phyloP scores from a whole-genome alignment of 2,113 vertebrate species.

The Xyliphius kryptos region DNA sequence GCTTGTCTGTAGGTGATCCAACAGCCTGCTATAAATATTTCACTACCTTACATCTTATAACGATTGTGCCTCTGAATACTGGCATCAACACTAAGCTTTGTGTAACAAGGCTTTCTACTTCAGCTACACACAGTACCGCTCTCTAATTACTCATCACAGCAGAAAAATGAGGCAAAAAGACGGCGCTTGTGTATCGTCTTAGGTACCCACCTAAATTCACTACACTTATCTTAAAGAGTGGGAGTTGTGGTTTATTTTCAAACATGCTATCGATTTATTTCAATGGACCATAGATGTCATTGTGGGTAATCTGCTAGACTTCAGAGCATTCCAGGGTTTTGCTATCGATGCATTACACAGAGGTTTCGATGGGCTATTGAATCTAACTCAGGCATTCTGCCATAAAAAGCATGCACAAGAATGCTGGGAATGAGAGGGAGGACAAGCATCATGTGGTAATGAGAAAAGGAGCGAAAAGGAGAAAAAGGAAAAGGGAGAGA shows the following conservation, averaged over 20 bases:
- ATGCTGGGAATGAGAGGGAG: conserved; percentile 5
- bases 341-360: conserved; percentile 27
- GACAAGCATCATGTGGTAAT: neutral
- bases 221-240: conserved; percentile 1
- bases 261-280: conserved; percentile 24
- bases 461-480: neutral
- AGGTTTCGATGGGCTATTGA: conserved; percentile 18
- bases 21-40: neutral
- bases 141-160: neutral
- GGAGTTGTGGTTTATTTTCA: conserved; percentile 5
- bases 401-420: conserved; percentile 1
- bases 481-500: neutral
- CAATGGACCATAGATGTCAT: conserved; percentile 25
- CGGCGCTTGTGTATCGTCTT: neutral
- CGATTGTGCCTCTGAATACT: neutral
- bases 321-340: conserved; percentile 30
- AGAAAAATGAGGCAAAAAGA: neutral
- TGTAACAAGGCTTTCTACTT: neutral
- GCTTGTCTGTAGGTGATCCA: neutral
- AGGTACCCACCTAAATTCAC: conserved; percentile 7
- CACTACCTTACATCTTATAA: neutral
- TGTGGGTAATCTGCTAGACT: conserved; percentile 25
- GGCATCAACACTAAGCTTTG: neutral
- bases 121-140: neutral
- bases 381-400: conserved; percentile 20